Evolutionary conservation across 2,888 invertebrate species (phyloP).

Genomic region (Cylindroiulus punctatus): DNA sequence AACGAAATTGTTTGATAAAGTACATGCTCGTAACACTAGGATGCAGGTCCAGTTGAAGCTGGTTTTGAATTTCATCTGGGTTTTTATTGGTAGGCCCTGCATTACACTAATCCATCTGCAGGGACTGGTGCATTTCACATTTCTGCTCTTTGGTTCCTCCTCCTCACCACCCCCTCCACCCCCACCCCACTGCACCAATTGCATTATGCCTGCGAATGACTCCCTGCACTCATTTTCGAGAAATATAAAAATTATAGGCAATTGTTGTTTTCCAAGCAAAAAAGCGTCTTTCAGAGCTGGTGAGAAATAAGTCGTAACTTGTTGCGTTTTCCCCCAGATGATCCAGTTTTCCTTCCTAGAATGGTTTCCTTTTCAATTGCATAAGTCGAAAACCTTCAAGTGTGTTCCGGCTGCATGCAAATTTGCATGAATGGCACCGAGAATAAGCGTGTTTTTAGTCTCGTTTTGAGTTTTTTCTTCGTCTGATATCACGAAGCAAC

Average conservation of each 20-base stretch:
- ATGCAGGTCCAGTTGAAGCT: background rate
- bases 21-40: background rate
- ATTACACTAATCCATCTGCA: constrained; percentile 19
- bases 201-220: background rate
- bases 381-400: background rate
- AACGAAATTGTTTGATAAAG: constrained; percentile 20
- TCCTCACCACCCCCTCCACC: no score
- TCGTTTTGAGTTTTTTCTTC: background rate
- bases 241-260: background rate
- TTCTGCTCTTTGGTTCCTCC: background rate
- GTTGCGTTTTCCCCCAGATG: background rate
- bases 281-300: background rate
- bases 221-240: background rate
- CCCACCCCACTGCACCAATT: no score
- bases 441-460: background rate
- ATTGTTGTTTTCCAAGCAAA: background rate
- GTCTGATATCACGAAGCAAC: constrained; percentile 72
- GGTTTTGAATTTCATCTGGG: background rate
- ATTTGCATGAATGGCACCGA: constrained; percentile 9
- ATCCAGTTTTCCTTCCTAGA: background rate
- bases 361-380: constrained; percentile 9
- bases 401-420: constrained; percentile 8
- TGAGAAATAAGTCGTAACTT: constrained; percentile 7
- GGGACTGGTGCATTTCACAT: background rate
- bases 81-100: background rate